Evolutionary conservation across 2,888 invertebrate genomes (phyloP).

Genomic region (Oscheius sp.): DNA sequence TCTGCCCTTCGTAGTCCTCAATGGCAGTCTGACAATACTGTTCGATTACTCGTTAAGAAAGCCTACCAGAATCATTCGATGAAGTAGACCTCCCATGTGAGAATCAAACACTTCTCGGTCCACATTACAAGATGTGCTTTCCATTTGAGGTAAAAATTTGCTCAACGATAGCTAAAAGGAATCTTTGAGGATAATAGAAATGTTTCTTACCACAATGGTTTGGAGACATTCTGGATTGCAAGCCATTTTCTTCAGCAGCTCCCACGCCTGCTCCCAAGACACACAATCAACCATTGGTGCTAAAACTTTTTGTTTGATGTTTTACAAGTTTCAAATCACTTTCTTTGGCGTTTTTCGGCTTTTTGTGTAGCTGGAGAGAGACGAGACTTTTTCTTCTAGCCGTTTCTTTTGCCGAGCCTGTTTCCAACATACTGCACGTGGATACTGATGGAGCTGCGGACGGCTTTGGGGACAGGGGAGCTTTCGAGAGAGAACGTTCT

Average conservation of each 20-base stretch:
- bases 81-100: conserved; percentile 76
- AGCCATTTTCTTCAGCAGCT: conserved; percentile 77
- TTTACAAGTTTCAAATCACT: conserved; percentile 40
- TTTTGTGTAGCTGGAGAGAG: conserved; percentile 68
- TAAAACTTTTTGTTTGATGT: conserved; percentile 24
- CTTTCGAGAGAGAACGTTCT: conserved; percentile 60
- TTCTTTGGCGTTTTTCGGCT: conserved; percentile 52
- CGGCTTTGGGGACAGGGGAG: conserved; percentile 71
- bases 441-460: conserved; percentile 71
- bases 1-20: conserved; percentile 71
- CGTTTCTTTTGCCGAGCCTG: conserved; percentile 59
- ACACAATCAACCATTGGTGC: conserved; percentile 63
- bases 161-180: conserved; percentile 56
- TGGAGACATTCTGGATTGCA: conserved; percentile 78
- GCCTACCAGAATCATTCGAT: conserved; percentile 76
- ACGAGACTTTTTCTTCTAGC: conserved; percentile 69
- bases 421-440: conserved; percentile 69
- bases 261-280: conserved; percentile 76
- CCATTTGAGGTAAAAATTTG: conserved; percentile 63
- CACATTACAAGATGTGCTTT: conserved; percentile 51
- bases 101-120: conserved; percentile 75
- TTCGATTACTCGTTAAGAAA: neutral
- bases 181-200: neutral
- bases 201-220: conserved; percentile 75
- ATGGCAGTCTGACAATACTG: conserved; percentile 74